Percentiles rank a stretch among this genome's conserved stretches.
phyloP scores from a whole-genome alignment of 2,113 vertebrate species.

The Todiramphus saurophagus region DNA sequence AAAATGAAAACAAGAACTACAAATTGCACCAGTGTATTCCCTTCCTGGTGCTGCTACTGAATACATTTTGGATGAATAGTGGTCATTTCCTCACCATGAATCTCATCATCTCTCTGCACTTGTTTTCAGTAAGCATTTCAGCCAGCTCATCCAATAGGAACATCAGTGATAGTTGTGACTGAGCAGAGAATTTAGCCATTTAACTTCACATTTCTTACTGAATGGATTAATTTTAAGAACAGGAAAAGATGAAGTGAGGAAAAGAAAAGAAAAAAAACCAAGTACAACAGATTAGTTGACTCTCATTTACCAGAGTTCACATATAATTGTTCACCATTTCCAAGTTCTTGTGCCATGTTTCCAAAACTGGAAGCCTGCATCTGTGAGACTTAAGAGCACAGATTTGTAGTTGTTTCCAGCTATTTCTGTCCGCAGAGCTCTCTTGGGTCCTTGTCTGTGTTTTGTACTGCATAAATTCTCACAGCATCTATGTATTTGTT shows the following conservation, averaged over 20 bases:
- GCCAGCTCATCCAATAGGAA: not conserved
- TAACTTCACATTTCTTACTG: not conserved
- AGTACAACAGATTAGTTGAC: not conserved
- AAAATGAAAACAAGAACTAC: conserved; percentile 28
- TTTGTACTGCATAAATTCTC: not conserved
- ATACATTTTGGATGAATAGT: conserved; percentile 27
- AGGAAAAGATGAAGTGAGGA: not conserved
- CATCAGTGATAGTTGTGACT: not conserved
- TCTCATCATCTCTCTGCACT: not conserved
- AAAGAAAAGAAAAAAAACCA: not conserved
- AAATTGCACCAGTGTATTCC: conserved; percentile 29
- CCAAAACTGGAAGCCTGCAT: not conserved
- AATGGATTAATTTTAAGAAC: not conserved
- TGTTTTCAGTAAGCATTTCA: not conserved
- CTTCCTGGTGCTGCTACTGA: not conserved
- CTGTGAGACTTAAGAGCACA: not conserved
- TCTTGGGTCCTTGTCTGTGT: not conserved
- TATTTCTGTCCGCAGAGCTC: not conserved
- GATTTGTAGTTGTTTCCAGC: not conserved
- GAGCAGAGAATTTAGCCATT: not conserved
- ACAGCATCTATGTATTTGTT: not conserved
- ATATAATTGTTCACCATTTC: not conserved
- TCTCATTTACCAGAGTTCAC: not conserved
- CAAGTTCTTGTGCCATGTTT: not conserved
- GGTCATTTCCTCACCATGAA: conserved; percentile 25